A percentile compares a stretch with the other conserved stretches of the same genome.
These are phyloP conservation scores for Xylophagus ater DNA, from an alignment of 2,888 invertebrate species.

Conservation along the genomic window DNA sequence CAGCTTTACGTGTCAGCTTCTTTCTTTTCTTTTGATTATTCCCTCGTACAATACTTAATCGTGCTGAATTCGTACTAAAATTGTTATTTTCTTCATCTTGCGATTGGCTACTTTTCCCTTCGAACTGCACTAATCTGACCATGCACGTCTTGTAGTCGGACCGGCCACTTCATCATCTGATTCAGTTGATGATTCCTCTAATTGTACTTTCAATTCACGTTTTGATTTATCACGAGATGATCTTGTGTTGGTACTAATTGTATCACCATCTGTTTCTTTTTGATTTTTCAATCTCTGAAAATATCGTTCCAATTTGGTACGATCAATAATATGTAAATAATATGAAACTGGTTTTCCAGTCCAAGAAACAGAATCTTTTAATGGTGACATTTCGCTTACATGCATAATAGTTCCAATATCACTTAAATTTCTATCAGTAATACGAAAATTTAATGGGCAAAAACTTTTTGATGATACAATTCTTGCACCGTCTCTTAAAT, in stretches of 20 bases:
- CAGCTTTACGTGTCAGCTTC: conserved; percentile 37
- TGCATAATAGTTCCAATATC: conserved; percentile 99
- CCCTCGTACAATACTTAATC: conserved; percentile 23
- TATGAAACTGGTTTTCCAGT: conserved; percentile 98
- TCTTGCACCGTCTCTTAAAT: conserved; percentile 87
- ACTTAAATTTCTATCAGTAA: conserved; percentile 93
- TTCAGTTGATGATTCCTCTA: conserved; percentile 25
- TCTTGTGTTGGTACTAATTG: conserved; percentile 25
- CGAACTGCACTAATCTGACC: conserved; percentile 59
- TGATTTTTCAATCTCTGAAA: conserved; percentile 91
- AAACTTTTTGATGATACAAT: conserved; percentile 98
- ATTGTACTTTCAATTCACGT: conserved; percentile 41
- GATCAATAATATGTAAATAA: conserved; percentile 95
- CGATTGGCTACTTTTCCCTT: conserved; percentile 50
- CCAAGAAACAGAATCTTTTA: conserved; percentile 96
- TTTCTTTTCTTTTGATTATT: conserved; percentile 35
- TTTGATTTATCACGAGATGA: conserved; percentile 40
- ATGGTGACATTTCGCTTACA: conserved; percentile 89
- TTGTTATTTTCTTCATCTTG: conserved; percentile 46
- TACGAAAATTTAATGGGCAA: conserved; percentile 96
- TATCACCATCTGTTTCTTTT: conserved; percentile 47
- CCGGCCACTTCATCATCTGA: conserved; percentile 43
- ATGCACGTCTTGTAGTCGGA: conserved; percentile 61
- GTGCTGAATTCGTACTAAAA: conserved; percentile 27
- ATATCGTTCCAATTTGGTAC: conserved; percentile 92